Percentiles rank a stretch among this genome's conserved stretches.
phyloP scores from a whole-genome alignment of 2,888 invertebrate species.

The Neocrepidodera transversa region DNA sequence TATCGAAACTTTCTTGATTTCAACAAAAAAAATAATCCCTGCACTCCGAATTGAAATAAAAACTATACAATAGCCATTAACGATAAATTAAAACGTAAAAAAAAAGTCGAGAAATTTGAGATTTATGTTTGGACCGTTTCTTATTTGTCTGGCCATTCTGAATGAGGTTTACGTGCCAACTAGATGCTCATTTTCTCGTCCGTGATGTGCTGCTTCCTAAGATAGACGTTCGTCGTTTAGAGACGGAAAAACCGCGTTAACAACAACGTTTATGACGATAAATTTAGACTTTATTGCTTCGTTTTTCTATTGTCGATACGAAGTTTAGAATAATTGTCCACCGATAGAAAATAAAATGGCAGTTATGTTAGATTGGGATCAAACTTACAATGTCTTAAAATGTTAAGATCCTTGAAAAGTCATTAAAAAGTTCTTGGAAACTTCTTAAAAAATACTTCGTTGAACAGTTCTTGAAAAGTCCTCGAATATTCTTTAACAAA shows the following conservation, averaged over 20 bases:
- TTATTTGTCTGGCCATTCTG: not conserved
- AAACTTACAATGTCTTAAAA: no score
- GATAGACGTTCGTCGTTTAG: conserved; percentile 2
- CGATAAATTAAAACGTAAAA: not conserved
- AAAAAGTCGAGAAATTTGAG: not conserved
- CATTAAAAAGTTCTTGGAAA: no score
- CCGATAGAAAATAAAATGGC: not conserved
- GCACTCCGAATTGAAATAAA: no score
- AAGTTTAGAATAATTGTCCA: not conserved
- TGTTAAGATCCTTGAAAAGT: no score
- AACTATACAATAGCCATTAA: no score
- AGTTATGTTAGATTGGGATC: no score
- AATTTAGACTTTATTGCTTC: conserved; percentile 12
- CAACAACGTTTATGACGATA: conserved; percentile 16
- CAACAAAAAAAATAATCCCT: no score
- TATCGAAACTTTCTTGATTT: no score
- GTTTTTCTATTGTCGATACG: not conserved
- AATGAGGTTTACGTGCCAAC: conserved; percentile 24
- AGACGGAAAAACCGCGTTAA: conserved; percentile 19
- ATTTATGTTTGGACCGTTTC: not conserved
- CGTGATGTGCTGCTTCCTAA: conserved; percentile 3
- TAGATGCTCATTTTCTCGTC: conserved; percentile 12
- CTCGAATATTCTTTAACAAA: no score
- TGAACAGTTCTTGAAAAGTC: no score
- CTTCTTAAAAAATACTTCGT: no score